Base-by-base conservation (phyloP, 2,113 vertebrate genomes). In the Poeciliopsis prolifica region DNA sequence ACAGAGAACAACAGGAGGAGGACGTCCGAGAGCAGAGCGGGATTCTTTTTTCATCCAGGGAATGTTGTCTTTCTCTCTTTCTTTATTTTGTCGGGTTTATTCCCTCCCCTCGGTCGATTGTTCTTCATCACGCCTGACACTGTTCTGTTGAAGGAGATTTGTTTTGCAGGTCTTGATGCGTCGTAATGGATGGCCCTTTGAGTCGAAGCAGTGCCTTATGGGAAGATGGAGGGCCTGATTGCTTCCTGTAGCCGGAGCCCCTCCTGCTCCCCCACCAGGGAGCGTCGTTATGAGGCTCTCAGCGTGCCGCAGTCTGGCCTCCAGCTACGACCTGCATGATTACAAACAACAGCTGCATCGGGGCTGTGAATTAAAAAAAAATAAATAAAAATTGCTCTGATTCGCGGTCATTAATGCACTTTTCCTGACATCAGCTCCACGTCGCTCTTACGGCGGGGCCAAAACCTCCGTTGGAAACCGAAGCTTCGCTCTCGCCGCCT, bases 61-160 rank as follows among this genome's bases (percentile, higher is more conserved):
- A 87, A 86, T 88, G 3, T 24, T 65, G 35, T 87, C 84, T 58
- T 29, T 4, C 84, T 58, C 26, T 4, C 12, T 48, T 87, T 31
- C 3, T 31, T 31, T 31, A 31, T 31, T 85, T 54, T 6, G 17
- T 29, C 29, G 29, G 29, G 79, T 37, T 37, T 37, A 87, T 80
- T 87, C 76, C 77, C 64, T 81, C 76, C 68, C 82, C 73, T 58
- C 22, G 77, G 86, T 75, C 81, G 72, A 84, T 88, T 91, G 87
- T 93, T 92, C 89, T 91, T 89, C 68, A 93, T 94, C 92, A 91
- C 65, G 81, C 58, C 89, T 88, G 93, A 94, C 92, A 92, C 81
- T 84, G 79, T 79, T 92, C 90, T 92, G 86, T 94, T 94, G 88
- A 81, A 86, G 77, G 88, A 88, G 87, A 88, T 92, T 80, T 91